A percentile compares a stretch with the other conserved stretches of the same genome.
Conservation (phyloP, 2,888 invertebrate species). For the Ichneumoninae sp. region DNA sequence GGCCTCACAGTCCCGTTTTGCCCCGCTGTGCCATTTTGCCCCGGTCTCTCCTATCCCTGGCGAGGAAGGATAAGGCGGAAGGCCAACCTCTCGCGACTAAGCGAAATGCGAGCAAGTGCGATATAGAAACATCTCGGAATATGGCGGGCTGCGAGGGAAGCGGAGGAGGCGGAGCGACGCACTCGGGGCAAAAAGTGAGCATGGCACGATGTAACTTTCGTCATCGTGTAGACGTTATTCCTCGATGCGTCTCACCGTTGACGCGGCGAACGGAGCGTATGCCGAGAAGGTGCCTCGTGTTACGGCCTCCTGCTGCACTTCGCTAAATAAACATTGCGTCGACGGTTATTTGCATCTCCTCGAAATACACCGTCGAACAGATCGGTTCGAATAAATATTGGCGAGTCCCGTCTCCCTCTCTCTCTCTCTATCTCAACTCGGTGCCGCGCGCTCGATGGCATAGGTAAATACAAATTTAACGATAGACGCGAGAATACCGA, state of each 20-base stretch:
- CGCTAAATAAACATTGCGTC: slow-evolving; percentile 66
- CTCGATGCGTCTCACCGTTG: background rate
- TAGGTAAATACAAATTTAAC: slow-evolving; percentile 63
- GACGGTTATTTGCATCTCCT: slow-evolving; percentile 66
- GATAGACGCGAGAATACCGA: slow-evolving; percentile 53
- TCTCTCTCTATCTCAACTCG: slow-evolving; percentile 29
- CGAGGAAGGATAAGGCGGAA: slow-evolving; percentile 1
- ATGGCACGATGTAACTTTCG: background rate
- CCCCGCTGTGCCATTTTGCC: too few species aligned
- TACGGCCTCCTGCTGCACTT: slow-evolving; percentile 54
- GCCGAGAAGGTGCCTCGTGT: slow-evolving; percentile 26
- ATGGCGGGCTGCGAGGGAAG: background rate
- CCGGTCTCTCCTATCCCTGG: too few species aligned
- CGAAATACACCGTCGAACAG: slow-evolving; percentile 59
- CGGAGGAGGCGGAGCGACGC: too few species aligned
- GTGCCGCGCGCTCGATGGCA: slow-evolving; percentile 43
- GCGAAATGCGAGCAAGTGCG: background rate
- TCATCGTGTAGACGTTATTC: background rate
- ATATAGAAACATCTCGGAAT: background rate
- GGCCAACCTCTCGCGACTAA: background rate
- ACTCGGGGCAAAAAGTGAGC: background rate
- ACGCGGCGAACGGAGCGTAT: slow-evolving; percentile 33
- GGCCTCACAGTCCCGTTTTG: too few species aligned
- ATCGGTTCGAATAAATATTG: slow-evolving; percentile 65
- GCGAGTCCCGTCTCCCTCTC: slow-evolving; percentile 47